These are phyloP conservation scores for Drosophila hydei DNA, from an alignment of 1,140 invertebrate genomes.

Conservation along the genomic window DNA sequence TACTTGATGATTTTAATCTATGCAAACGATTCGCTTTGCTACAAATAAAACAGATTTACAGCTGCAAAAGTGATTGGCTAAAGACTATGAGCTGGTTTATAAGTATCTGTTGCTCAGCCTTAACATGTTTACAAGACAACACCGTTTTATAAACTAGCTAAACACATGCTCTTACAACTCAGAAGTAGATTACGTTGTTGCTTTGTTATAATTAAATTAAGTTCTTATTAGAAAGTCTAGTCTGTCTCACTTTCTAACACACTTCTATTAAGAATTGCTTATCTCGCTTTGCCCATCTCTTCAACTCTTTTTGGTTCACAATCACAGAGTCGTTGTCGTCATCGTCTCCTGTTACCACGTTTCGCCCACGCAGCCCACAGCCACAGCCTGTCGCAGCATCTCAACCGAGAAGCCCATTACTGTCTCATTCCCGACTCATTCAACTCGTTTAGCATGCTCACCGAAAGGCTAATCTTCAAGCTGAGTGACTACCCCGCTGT, in stretches of 20 bases:
- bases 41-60: slow-evolving; percentile 6
- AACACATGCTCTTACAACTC: too few relatives aligned
- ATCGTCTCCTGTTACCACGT: slow-evolving; percentile 61
- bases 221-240: background rate
- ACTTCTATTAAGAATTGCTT: slow-evolving; percentile 19
- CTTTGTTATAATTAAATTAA: background rate
- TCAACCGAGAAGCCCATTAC: slow-evolving; percentile 72
- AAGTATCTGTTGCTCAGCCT: background rate
- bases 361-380: slow-evolving; percentile 53
- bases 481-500: slow-evolving; percentile 63
- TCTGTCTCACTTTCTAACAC: slow-evolving; percentile 37
- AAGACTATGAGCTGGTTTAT: too few relatives aligned
- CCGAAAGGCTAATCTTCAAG: slow-evolving; percentile 71
- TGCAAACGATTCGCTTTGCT: background rate
- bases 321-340: slow-evolving; percentile 60
- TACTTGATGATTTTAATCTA: background rate
- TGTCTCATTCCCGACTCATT: slow-evolving; percentile 77
- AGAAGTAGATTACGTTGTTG: background rate
- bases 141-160: too few relatives aligned
- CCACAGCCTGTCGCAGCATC: slow-evolving; percentile 46
- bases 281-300: slow-evolving; percentile 16
- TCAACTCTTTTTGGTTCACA: slow-evolving; percentile 1
- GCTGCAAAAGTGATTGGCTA: background rate
- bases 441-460: slow-evolving; percentile 68
- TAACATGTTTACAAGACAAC: background rate